Base-by-base conservation (phyloP, 2,888 invertebrate species). In the Leucoma salicis region DNA sequence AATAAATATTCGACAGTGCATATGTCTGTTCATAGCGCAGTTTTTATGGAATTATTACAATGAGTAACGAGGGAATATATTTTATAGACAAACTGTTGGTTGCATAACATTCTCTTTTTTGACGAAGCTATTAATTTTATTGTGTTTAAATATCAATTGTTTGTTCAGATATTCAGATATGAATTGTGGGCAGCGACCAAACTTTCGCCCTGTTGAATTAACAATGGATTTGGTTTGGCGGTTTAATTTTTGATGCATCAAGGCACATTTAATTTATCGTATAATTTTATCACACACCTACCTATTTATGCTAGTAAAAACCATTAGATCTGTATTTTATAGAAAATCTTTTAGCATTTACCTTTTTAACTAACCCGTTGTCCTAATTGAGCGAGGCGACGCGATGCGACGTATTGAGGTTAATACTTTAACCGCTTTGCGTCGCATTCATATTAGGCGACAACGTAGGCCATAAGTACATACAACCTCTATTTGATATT, bases 41-140 rank as follows among this genome's bases (percentile, higher is more conserved):
- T 53, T 60, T 56, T 53, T 57, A 67, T 65, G 62, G 66, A 68
- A 66, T 70, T 66, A 66, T 68, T 66, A 61, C 53, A 42, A 46
- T 52, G 42, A 38, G 49, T 53, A 57, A 43, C 50, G 43, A 55
- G 53, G 48, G 60, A 49, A 59, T 66, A 57, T 63, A 63, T 69
- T 67, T 69, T 54, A 63, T 57, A 54, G 43, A 51, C 45, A 28
- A 40, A 47, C 24, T 42, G 41, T 45, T 45, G 44, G 57, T 46
- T 59, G 57, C 36, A 49, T 52, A 49, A 55, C 48, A 54, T 51
- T 51, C 53, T 38, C 42, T 45, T 53, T 40, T 63, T 54, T 66
- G 64, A 68, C 53, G 53, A 58, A 70, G 12, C 35, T 11, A 49
- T 57, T 63, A 51, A 56, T 53, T 57, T 60, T 52, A 58, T 49